Conservation (phyloP, 2,113 vertebrate species). For the Odobenus rosmarus region DNA sequence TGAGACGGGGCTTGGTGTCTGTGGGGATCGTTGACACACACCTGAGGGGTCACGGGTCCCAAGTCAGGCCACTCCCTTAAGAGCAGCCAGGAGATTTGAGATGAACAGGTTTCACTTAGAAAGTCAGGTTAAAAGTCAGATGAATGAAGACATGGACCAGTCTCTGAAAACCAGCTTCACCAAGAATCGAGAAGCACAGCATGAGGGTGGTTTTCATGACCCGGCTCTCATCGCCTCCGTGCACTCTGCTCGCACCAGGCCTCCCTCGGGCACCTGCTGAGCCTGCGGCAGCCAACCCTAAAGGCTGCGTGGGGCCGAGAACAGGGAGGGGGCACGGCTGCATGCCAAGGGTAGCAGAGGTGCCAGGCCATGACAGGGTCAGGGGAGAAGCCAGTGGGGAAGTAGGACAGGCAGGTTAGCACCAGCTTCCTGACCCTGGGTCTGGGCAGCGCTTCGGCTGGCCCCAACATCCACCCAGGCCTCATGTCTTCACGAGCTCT, state of each 20-base stretch:
- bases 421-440: not conserved
- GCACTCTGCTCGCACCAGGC: rapidly evolving
- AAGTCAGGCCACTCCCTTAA: rapidly evolving
- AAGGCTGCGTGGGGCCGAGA: not conserved
- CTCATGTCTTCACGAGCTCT: rapidly evolving
- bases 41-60: not conserved
- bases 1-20: rapidly evolving
- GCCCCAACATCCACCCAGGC: not conserved
- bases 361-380: not conserved
- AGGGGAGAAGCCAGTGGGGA: not conserved
- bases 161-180: not conserved
- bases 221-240: rapidly evolving
- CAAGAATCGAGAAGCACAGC: rapidly evolving
- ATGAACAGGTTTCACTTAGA: not conserved
- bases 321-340: not conserved
- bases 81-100: not conserved
- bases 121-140: not conserved
- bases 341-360: rapidly evolving
- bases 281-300: not conserved
- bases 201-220: not conserved
- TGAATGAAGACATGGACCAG: rapidly evolving
- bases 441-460: not conserved
- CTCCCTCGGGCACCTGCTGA: not conserved
- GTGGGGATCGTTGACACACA: rapidly evolving
- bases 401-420: rapidly evolving